Conservation (phyloP, 2,797 vertebrate species). For the Triplophysa yarkandensis region DNA sequence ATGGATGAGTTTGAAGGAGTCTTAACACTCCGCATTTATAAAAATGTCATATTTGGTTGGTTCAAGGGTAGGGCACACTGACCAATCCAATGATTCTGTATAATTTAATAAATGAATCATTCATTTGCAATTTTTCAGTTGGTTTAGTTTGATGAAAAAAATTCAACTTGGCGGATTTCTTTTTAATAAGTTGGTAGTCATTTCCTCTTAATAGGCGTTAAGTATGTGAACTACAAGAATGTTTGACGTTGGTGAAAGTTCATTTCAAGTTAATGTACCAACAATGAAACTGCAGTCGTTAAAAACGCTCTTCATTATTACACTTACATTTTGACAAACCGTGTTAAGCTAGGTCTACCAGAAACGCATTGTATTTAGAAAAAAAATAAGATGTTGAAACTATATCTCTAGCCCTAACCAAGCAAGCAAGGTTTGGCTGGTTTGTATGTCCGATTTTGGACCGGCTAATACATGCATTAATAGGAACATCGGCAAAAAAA, state of each 20-base stretch:
- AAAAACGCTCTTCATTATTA: not conserved
- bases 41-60: not conserved
- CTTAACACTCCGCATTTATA: not conserved
- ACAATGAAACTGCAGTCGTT: conserved; percentile 43
- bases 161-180: conserved; percentile 18
- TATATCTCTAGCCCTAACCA: not conserved
- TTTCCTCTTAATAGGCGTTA: conserved; percentile 16
- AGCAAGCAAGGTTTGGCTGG: not conserved
- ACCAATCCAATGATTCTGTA: not conserved
- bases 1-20: not conserved
- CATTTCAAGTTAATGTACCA: conserved; percentile 33
- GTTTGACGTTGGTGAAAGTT: not conserved
- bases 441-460: not conserved
- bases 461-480: too few relatives aligned
- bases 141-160: not conserved
- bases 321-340: not conserved
- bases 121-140: not conserved
- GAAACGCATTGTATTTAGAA: not conserved
- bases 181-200: conserved; percentile 16
- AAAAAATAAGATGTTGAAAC: not conserved
- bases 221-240: not conserved
- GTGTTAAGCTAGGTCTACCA: not conserved
- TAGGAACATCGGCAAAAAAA: too few relatives aligned
- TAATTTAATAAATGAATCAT: not conserved
- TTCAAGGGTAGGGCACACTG: not conserved